phyloP scores from a whole-genome alignment of 2,113 vertebrate species.

The Callorhinus ursinus region DNA sequence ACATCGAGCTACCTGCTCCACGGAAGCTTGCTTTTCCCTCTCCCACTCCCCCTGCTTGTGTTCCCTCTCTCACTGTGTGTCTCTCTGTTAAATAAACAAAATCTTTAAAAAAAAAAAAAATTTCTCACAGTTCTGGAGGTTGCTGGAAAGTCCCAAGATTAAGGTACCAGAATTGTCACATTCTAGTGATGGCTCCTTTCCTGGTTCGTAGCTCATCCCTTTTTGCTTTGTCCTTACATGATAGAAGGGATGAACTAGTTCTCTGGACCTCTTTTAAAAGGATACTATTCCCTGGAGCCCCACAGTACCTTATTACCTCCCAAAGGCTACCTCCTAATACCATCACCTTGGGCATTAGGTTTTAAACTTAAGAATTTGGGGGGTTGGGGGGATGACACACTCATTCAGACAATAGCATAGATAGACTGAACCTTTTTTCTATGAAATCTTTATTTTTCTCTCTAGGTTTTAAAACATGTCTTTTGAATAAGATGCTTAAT shows the following conservation, averaged over 20 bases:
- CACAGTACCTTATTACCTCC: not conserved
- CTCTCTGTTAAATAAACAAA: too few species aligned
- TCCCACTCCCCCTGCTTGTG: too few species aligned
- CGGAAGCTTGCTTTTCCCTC: too few species aligned
- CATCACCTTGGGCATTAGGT: not conserved
- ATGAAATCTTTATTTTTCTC: slow-evolving; percentile 20
- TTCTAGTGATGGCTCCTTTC: not conserved
- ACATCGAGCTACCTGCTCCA: too few species aligned
- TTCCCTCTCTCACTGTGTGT: too few species aligned
- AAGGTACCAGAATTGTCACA: not conserved
- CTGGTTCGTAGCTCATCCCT: not conserved
- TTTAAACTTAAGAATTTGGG: not conserved
- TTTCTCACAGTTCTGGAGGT: not conserved
- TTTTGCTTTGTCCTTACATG: not conserved
- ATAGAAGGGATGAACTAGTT: not conserved
- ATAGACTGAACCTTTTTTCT: not conserved
- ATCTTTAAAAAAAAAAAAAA: not conserved
- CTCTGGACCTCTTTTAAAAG: not conserved
- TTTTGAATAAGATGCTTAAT: slow-evolving; percentile 41
- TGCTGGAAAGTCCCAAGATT: not conserved
- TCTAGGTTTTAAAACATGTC: not conserved
- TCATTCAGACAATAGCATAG: not conserved
- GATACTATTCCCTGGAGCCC: not conserved
- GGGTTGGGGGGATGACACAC: not conserved
- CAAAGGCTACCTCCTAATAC: not conserved